These are phyloP conservation scores for Melanerpes aurifrons DNA, from an alignment of 2,113 vertebrate species.

Conservation along the genomic window DNA sequence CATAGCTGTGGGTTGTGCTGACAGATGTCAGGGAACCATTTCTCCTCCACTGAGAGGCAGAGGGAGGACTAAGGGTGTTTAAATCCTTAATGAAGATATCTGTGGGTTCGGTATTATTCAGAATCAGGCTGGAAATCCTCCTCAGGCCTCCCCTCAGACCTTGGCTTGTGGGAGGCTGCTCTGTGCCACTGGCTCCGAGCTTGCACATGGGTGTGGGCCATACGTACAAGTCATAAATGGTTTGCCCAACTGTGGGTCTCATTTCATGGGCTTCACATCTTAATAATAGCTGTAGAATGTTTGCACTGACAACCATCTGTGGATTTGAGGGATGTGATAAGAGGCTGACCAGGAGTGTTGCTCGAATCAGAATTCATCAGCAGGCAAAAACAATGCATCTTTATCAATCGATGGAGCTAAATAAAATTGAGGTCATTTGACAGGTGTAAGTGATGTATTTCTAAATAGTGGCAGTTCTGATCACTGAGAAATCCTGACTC, in stretches of 20 bases:
- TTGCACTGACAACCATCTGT: background rate
- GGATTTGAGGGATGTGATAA: background rate
- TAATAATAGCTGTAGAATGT: background rate
- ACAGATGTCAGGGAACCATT: background rate
- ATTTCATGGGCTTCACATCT: background rate
- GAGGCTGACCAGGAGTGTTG: background rate
- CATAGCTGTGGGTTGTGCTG: fast-evolving
- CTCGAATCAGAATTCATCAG: background rate
- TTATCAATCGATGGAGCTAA: background rate
- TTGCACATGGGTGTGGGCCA: fast-evolving
- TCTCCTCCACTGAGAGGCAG: background rate
- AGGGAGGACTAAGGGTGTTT: background rate
- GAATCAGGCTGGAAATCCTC: background rate
- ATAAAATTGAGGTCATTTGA: background rate
- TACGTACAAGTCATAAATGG: background rate
- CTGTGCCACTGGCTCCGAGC: background rate
- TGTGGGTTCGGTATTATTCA: background rate
- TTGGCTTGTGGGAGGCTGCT: background rate
- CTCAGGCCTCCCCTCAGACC: fast-evolving
- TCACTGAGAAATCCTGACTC: background rate
- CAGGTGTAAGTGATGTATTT: background rate
- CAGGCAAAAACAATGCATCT: background rate
- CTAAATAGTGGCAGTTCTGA: background rate
- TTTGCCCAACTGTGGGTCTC: background rate
- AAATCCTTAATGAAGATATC: background rate